A percentile compares a stretch with the other conserved stretches of the same genome.
phyloP scores from a whole-genome alignment of 2,113 vertebrate species.

The Malurus cyaneus region DNA sequence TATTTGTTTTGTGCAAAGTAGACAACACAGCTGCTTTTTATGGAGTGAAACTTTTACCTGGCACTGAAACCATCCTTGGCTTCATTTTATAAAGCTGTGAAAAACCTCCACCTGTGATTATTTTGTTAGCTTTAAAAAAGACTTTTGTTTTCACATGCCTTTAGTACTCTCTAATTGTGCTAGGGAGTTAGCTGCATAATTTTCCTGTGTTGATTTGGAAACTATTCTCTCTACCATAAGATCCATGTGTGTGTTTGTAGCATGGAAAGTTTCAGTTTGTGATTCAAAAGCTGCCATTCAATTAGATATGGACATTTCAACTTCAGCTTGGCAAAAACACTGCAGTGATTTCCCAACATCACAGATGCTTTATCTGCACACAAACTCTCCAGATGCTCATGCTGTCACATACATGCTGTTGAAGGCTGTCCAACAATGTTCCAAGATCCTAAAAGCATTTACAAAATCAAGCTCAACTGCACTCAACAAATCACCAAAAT shows the following conservation, averaged over 20 bases:
- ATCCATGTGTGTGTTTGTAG: slow-evolving; percentile 26
- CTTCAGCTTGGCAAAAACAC: slow-evolving; percentile 57
- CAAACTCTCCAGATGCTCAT: slow-evolving; percentile 56
- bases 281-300: slow-evolving; percentile 59
- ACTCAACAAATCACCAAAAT: slow-evolving; percentile 22
- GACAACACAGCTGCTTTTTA: slow-evolving; percentile 35
- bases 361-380: slow-evolving; percentile 62
- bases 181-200: slow-evolving; percentile 11
- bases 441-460: slow-evolving; percentile 34
- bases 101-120: slow-evolving; percentile 65
- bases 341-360: slow-evolving; percentile 45
- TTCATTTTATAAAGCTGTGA: slow-evolving; percentile 41
- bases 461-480: slow-evolving; percentile 5
- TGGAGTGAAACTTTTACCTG: slow-evolving; percentile 37
- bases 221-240: slow-evolving; percentile 22
- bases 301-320: slow-evolving; percentile 53
- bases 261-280: slow-evolving; percentile 47
- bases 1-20: slow-evolving; percentile 51
- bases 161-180: slow-evolving; percentile 11
- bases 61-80: slow-evolving; percentile 37
- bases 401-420: not conserved
- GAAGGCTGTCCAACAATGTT: slow-evolving; percentile 46
- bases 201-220: slow-evolving; percentile 57
- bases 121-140: slow-evolving; percentile 68
- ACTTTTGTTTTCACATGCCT: slow-evolving; percentile 60